Base-by-base conservation (phyloP, 2,113 vertebrate genomes). In the Lophura nycthemera region DNA sequence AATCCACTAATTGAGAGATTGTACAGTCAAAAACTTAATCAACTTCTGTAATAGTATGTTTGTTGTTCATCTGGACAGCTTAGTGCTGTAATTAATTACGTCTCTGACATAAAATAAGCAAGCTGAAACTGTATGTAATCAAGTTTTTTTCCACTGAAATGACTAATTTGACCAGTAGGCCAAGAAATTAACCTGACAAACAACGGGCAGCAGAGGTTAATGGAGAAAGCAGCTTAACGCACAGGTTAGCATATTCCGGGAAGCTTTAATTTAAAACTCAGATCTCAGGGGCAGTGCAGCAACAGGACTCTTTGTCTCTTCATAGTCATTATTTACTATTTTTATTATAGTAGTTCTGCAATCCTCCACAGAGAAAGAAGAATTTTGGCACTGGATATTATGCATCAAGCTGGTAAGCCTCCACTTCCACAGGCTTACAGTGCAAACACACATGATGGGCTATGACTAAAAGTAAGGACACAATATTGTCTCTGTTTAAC, bases 41-140 rank as follows among this genome's bases (percentile, higher is more conserved):
- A 64, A 24, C 34, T 6, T 64, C 11, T 60, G 47, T 61, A 48
- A 36, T 9, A 48, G 32, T 17, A 17, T 71, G 67, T 81, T 80
- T 74, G 82, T 48, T 83, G 76, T 77, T 71, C 45, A 61, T 48
- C 69, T 8, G 25, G 63, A 56, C 11, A 21, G 75, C 36, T 87
- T 57, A 71, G 47, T 32, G 11, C 29, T 13, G 9, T n/a, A 60
- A 66, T 86, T 95, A 72, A 87, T 91, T 89, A 81, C 73, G 42
- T 25, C n/a, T 82, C 54, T 91, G 78, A 54, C 56, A 47, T 43
- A 57, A 90, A 86, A 86, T 14, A 85, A 92, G 71, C 72, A 88
- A 77, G 47, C 30, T 71, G 67, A 52, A 93, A 10, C 60, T 36
- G 24, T 12, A 2, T 0, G 0, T 50, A 75, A 69, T n/a, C 38